A percentile compares a stretch with the other conserved stretches of the same genome.
Evolutionary conservation across 2,797 vertebrate species (phyloP).

Genomic region (Cygnus olor): DNA sequence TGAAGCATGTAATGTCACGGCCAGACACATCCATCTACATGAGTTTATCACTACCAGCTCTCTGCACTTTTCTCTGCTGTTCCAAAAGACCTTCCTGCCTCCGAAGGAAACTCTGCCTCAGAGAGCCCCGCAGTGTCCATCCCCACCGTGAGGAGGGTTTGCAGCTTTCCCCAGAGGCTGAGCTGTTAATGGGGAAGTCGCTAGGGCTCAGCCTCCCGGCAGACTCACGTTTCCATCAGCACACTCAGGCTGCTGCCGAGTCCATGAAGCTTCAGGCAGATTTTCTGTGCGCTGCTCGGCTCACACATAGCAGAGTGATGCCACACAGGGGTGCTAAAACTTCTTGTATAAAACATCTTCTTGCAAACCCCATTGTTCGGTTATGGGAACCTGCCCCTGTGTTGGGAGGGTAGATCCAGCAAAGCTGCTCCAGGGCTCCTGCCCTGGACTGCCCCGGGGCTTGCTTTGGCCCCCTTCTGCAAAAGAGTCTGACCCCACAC

Average conservation of each 20-base stretch:
- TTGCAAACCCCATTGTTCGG: not conserved
- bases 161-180: not conserved
- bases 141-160: not conserved
- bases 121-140: not conserved
- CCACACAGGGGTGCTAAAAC: constrained; percentile 92
- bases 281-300: constrained; percentile 70
- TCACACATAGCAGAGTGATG: constrained; percentile 72
- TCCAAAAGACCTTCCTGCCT: not conserved
- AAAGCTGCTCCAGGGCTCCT: not conserved
- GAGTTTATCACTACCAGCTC: not conserved
- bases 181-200: not conserved
- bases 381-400: not conserved
- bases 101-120: not conserved
- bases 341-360: constrained; percentile 76
- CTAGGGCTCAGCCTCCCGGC: not conserved
- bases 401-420: not conserved
- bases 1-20: not conserved
- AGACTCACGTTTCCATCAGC: constrained; percentile 29
- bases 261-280: not conserved
- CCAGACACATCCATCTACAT: not conserved
- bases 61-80: not conserved
- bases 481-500: not conserved
- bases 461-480: not conserved
- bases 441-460: not conserved
- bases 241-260: not conserved